phyloP scores from a whole-genome alignment of 1,140 invertebrate species.

The Halesus radiatus region DNA sequence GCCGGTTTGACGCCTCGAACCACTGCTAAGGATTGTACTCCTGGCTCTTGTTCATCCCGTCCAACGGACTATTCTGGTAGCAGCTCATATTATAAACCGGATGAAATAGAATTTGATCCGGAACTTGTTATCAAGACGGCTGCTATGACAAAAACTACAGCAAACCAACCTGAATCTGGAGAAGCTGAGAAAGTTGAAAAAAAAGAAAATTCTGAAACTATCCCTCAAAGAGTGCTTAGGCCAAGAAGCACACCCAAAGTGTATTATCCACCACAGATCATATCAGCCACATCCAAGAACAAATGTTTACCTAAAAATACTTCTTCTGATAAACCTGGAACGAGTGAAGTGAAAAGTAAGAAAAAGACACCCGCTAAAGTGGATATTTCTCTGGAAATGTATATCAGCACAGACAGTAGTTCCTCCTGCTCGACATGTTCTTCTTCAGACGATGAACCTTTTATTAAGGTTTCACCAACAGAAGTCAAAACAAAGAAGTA shows the following conservation, averaged over 20 bases:
- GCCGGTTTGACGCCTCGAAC: background rate
- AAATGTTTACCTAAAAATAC: conserved; percentile 1
- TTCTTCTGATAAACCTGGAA: conserved; percentile 4
- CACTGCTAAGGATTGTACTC: conserved; percentile 37
- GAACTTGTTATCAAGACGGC: background rate
- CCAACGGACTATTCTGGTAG: conserved; percentile 51
- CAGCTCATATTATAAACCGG: conserved; percentile 55
- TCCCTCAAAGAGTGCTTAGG: conserved; percentile 25
- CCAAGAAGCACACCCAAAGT: conserved; percentile 11
- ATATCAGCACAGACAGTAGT: conserved; percentile 7
- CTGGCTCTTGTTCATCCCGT: conserved; percentile 47
- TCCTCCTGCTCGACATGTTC: background rate
- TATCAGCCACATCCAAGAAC: background rate
- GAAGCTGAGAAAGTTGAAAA: background rate
- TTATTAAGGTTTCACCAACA: background rate
- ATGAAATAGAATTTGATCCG: conserved; percentile 49
- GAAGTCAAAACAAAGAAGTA: background rate
- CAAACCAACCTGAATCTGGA: background rate
- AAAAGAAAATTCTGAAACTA: background rate
- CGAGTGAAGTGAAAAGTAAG: background rate
- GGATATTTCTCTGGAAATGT: background rate
- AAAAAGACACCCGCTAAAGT: background rate
- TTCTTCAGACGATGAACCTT: background rate
- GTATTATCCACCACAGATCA: background rate
- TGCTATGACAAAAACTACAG: background rate